phyloP scores from a whole-genome alignment of 1,140 invertebrate genomes.

The Drosophila ambigua region DNA sequence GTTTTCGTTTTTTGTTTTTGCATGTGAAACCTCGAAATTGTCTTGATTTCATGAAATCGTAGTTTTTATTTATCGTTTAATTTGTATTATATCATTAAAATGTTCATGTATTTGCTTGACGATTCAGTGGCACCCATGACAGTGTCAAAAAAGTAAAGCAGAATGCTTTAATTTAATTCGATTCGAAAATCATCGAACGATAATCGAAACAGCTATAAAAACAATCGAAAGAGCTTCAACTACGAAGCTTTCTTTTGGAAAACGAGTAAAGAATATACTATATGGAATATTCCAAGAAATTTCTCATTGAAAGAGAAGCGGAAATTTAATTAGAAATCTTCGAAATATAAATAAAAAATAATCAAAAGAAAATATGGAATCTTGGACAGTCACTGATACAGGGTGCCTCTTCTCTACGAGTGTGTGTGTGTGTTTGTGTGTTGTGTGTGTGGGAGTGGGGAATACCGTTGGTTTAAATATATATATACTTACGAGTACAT shows the following conservation, averaged over 20 bases:
- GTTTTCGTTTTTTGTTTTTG: slow-evolving; percentile 52
- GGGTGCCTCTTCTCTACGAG: slow-evolving; percentile 11
- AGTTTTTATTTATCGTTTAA: slow-evolving; percentile 38
- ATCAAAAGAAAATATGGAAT: too few relatives aligned
- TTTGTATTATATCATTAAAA: slow-evolving; percentile 36
- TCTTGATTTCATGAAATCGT: slow-evolving; percentile 79
- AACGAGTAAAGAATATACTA: too few relatives aligned
- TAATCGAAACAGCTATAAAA: too few relatives aligned
- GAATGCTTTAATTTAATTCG: too few relatives aligned
- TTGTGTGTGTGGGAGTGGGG: slow-evolving; percentile 30
- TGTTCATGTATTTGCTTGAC: slow-evolving; percentile 34
- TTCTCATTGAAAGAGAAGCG: too few relatives aligned
- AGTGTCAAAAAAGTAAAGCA: neutral
- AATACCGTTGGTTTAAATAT: slow-evolving; percentile 49
- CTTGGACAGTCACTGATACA: neutral
- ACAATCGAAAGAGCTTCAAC: too few relatives aligned
- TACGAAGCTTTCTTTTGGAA: too few relatives aligned
- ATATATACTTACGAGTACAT: slow-evolving; percentile 22
- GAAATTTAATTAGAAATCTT: too few relatives aligned
- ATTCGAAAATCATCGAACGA: neutral
- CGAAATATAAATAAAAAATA: too few relatives aligned
- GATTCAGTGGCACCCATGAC: slow-evolving; percentile 24
- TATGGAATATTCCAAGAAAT: too few relatives aligned
- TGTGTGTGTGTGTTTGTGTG: slow-evolving; percentile 7
- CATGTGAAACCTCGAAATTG: slow-evolving; percentile 80